These are phyloP conservation scores for Conus betulinus DNA, from an alignment of 1,140 invertebrate genomes.

Conservation along the genomic window DNA sequence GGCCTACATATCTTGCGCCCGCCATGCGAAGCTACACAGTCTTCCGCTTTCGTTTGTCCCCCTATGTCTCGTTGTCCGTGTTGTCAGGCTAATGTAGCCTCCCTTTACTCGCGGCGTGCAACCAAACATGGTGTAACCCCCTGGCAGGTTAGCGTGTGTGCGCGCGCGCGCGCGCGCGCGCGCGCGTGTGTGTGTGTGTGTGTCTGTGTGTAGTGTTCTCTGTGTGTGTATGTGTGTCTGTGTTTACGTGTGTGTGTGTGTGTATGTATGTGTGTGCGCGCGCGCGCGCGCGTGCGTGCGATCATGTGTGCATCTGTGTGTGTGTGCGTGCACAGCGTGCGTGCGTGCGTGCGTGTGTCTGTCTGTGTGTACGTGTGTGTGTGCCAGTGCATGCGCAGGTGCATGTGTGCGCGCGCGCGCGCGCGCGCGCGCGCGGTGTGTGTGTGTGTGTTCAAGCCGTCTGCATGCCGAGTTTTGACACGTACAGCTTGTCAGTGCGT, in stretches of 20 bases:
- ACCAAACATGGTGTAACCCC: no score
- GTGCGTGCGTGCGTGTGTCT: slow-evolving; percentile 5
- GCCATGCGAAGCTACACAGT: no score
- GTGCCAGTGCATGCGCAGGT: no score
- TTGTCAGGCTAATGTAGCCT: no score
- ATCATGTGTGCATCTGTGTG: not conserved
- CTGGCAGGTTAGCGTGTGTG: no score
- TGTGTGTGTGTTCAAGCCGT: not conserved
- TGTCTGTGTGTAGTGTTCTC: not conserved
- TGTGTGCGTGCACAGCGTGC: not conserved
- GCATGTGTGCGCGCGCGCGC: not conserved
- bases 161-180: no score
- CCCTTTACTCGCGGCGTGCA: no score
- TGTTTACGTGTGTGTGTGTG: not conserved
- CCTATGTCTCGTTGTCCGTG: no score
- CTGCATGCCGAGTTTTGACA: not conserved
- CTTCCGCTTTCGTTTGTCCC: no score
- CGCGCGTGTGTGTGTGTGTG: not conserved
- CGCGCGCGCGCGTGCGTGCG: not conserved
- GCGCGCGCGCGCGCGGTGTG: no score
- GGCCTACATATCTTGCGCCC: no score
- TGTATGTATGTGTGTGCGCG: not conserved
- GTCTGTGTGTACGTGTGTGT: not conserved
- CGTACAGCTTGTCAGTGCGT: no score
- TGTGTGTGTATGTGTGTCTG: not conserved